Base-by-base conservation (phyloP, 2,113 vertebrate species). In the Sander lucioperca region DNA sequence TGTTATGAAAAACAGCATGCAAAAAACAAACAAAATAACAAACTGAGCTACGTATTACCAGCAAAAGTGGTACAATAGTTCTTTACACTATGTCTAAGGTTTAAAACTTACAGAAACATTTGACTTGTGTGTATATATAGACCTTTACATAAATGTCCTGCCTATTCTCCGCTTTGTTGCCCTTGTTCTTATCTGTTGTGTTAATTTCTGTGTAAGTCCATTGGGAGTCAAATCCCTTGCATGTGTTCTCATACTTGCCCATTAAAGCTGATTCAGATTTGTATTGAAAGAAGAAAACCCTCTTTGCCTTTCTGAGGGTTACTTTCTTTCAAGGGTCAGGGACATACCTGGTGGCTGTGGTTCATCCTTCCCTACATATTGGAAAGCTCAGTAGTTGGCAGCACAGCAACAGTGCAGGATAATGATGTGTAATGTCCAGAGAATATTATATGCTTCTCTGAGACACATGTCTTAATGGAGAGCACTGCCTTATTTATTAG, bases 391-490 rank as follows among this genome's bases (percentile, higher is more conserved):
- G 58, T 39, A 36, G 57, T 68, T 70, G 21, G 66, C 67, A 36
- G 43, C 58, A 51, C 63, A 57, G 54, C 58, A 88, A 75, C 73
- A 69, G 66, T 57, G 23, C 21, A 51, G 51, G 19, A 84, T 82
- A 82, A 84, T 86, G 72, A 23, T 72, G 61, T 77, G 74, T 87
- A 85, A 89, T 85, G 84, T 85, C 74, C 86, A 82, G 61, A 74
- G 68, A 79, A 80, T 83, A 66, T 75, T 57, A 84, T 77, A 77
- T 86, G 51, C 74, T 83, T 77, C 72, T 77, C 62, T 86, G 79
- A 87, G 77, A 83, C 90, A 61, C 71, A 67, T 80, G 69, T 66
- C 80, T 91, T 91, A 91, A 94, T 89, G 88, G 87, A 90, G 54
- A 83, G 80, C 27, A 58, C 61, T 84, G 71, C 50, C 76, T 83